Conservation (phyloP, 2,113 vertebrate species). For the Mustela lutreola region DNA sequence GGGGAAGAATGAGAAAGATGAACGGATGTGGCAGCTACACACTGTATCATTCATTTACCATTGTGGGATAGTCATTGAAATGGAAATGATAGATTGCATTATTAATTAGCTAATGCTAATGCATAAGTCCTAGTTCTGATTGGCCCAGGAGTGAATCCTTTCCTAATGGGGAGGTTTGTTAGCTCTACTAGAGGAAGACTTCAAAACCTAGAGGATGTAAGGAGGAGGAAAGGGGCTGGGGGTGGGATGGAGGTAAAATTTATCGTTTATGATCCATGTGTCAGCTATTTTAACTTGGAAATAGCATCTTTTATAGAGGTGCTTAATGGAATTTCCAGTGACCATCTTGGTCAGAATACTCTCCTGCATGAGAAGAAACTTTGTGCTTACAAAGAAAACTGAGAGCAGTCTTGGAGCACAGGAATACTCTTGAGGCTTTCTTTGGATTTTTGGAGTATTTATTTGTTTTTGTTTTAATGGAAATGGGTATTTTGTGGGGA, state of each 20-base stretch:
- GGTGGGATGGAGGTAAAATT: background rate
- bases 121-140: background rate
- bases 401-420: background rate
- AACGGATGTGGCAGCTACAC: background rate
- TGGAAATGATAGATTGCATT: background rate
- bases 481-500: background rate
- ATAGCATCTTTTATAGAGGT: background rate
- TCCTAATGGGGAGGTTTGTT: background rate
- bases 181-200: background rate
- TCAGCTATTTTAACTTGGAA: slow-evolving; percentile 41
- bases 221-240: background rate
- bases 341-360: background rate
- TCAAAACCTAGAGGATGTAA: background rate
- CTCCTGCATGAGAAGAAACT: background rate
- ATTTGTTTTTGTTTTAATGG: background rate
- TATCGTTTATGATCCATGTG: background rate
- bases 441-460: background rate
- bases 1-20: background rate
- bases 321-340: background rate
- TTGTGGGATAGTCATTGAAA: background rate
- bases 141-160: background rate
- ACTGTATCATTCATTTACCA: background rate
- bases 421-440: background rate
- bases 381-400: background rate
- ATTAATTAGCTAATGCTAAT: background rate